phyloP scores from a whole-genome alignment of 2,888 invertebrate genomes.

The Megastigmus dorsalis region DNA sequence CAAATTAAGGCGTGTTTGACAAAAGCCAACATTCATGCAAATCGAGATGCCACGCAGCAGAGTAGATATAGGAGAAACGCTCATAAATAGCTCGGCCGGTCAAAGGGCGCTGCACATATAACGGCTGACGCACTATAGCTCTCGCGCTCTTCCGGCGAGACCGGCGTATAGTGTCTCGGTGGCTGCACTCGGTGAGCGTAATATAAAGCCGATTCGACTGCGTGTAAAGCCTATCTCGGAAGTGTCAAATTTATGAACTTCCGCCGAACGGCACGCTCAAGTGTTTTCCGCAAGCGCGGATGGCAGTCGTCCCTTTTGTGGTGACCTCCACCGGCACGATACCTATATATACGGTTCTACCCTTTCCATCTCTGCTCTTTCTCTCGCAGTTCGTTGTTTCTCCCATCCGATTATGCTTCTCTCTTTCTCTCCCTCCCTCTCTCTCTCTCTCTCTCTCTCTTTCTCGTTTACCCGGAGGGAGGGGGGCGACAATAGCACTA shows the following conservation, averaged over 20 bases:
- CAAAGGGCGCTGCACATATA: no score
- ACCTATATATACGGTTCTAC: not conserved
- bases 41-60: no score
- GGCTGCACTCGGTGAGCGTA: no score
- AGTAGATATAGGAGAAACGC: no score
- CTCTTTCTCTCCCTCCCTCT: constrained; percentile 41
- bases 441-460: constrained; percentile 29
- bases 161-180: not conserved
- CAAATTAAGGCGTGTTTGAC: no score
- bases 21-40: no score
- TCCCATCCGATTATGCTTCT: no score
- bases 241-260: constrained; percentile 56
- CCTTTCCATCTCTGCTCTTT: constrained; percentile 38
- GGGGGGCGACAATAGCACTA: constrained; percentile 46
- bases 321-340: constrained; percentile 37
- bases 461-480: no score
- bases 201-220: constrained; percentile 15
- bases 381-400: no score
- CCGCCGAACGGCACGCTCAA: constrained; percentile 34
- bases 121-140: no score
- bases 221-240: constrained; percentile 41
- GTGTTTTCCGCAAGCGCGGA: constrained; percentile 42
- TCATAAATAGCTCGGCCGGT: no score
- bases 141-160: no score
- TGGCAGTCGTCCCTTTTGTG: constrained; percentile 46